Evolutionary conservation across 2,888 invertebrate species (phyloP).

Genomic region (Cheilosia soror): DNA sequence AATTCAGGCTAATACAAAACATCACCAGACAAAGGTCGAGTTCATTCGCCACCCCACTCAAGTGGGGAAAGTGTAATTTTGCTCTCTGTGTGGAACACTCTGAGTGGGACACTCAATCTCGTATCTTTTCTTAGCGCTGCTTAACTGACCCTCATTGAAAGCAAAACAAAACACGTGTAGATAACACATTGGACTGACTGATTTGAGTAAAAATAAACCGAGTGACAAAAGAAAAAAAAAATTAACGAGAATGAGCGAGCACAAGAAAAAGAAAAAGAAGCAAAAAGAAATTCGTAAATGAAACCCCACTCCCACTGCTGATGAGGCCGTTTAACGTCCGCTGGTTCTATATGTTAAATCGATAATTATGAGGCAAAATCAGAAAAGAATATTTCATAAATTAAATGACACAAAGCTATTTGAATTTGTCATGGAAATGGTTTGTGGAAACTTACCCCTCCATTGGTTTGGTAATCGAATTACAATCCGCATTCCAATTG

Average conservation of each 20-base stretch:
- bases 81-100: too few relatives aligned
- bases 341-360: slow-evolving; percentile 33
- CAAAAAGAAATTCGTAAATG: slow-evolving; percentile 35
- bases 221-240: slow-evolving; percentile 20
- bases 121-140: background rate
- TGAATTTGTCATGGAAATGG: background rate
- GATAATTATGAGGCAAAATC: slow-evolving; percentile 30
- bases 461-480: slow-evolving; percentile 61
- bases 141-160: too few relatives aligned
- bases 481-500: slow-evolving; percentile 66
- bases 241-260: background rate
- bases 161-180: slow-evolving; percentile 33
- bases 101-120: background rate
- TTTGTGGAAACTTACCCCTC: slow-evolving; percentile 59
- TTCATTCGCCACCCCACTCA: too few relatives aligned
- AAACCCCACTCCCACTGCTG: slow-evolving; percentile 21
- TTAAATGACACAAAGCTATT: background rate
- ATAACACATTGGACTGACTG: slow-evolving; percentile 19
- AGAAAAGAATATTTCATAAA: background rate
- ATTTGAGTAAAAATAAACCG: slow-evolving; percentile 35
- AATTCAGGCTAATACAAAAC: too few relatives aligned
- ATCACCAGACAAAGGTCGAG: too few relatives aligned
- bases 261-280: background rate
- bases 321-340: background rate
- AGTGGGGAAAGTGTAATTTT: background rate